Percentiles rank a stretch among this genome's conserved stretches.
These are phyloP conservation scores for Hippocampus barbouri DNA, from an alignment of 2,113 vertebrate species.

Conservation along the genomic window DNA sequence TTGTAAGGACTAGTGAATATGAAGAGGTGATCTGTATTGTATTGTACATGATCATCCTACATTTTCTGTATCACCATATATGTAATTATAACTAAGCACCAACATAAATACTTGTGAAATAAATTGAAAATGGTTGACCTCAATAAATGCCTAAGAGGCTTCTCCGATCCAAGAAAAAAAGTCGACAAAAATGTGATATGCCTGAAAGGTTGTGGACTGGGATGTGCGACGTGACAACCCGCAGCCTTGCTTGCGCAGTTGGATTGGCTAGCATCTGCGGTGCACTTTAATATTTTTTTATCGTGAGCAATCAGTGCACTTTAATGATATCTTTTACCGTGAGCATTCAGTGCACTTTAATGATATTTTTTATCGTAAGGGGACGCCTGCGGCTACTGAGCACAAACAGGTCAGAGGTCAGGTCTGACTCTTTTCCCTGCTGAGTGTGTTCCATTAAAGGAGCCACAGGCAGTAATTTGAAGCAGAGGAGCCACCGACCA, in stretches of 20 bases:
- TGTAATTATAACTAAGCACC: too few species aligned
- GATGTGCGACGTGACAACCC: neutral
- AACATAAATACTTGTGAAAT: too few species aligned
- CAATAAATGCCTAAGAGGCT: neutral
- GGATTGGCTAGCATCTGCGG: conserved; percentile 15
- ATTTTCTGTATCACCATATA: too few species aligned
- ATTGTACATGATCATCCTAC: too few species aligned
- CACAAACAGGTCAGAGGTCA: conserved; percentile 83
- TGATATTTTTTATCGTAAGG: conserved; percentile 83
- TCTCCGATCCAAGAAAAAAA: neutral
- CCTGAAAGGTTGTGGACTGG: neutral
- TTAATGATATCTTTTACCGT: conserved; percentile 66
- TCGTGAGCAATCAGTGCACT: conserved; percentile 46
- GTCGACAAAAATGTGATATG: neutral
- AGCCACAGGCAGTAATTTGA: conserved; percentile 83
- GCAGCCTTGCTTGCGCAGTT: conserved; percentile 1
- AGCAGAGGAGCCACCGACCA: conserved; percentile 77
- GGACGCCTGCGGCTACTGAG: conserved; percentile 82
- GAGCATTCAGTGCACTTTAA: conserved; percentile 61
- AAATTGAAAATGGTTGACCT: neutral
- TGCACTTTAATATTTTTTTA: conserved; percentile 15
- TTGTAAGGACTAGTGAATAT: too few species aligned
- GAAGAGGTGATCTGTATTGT: too few species aligned
- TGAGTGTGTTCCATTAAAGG: conserved; percentile 74
- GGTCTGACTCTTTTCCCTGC: conserved; percentile 73